phyloP scores from a whole-genome alignment of 2,113 vertebrate genomes.

The Otus sunia region DNA sequence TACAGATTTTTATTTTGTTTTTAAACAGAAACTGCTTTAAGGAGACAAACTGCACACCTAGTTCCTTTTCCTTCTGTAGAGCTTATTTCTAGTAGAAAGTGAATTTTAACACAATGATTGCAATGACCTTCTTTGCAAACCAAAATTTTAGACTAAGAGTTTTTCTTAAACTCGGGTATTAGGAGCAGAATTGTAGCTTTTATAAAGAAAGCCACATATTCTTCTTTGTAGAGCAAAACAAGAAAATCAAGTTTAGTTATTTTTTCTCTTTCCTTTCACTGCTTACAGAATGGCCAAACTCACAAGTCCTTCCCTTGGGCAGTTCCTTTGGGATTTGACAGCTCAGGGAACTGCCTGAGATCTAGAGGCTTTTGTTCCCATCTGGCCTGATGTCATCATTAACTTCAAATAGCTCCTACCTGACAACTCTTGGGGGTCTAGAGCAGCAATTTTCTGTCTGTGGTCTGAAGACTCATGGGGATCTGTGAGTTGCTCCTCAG shows the following conservation, averaged over 20 bases:
- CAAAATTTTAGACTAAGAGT: constrained; percentile 71
- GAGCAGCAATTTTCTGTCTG: neutral
- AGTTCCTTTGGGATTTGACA: neutral
- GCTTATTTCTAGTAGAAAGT: constrained; percentile 34
- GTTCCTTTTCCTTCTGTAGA: constrained; percentile 23
- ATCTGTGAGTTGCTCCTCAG: neutral
- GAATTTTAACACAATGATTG: constrained; percentile 43
- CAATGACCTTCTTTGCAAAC: constrained; percentile 36
- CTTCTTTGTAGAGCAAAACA: constrained; percentile 27
- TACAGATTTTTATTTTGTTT: constrained; percentile 25
- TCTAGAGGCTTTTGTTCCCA: neutral
- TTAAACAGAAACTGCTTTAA: constrained; percentile 33
- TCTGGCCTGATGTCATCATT: neutral
- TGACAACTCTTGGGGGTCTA: neutral
- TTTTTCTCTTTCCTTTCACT: neutral
- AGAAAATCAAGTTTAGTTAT: constrained; percentile 5
- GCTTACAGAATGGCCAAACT: constrained; percentile 11
- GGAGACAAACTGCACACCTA: constrained; percentile 47
- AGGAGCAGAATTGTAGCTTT: constrained; percentile 62
- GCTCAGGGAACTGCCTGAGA: neutral
- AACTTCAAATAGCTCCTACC: neutral
- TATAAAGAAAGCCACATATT: constrained; percentile 55
- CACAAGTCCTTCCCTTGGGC: neutral
- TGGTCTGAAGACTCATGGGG: neutral
- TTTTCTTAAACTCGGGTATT: constrained; percentile 65